Evolutionary conservation across 2,888 invertebrate genomes (phyloP), one percentile per base, ranked within the genome.

Genomic region (Amblyjoppa proteus): DNA sequence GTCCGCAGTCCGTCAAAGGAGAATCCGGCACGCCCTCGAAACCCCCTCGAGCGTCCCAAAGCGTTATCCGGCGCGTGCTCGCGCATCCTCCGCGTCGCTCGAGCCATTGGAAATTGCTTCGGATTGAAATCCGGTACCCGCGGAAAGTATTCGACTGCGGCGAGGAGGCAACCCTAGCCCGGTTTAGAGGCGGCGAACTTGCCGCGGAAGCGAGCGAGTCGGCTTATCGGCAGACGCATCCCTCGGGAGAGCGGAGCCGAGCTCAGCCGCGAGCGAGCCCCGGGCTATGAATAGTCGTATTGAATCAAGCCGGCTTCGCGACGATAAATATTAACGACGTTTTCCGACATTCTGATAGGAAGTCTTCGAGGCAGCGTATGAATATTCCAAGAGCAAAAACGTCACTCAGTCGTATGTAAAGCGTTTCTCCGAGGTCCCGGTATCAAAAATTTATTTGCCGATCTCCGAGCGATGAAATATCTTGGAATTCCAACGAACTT

Each of bases 1-100:
- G 71, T 86, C 79, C 87, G 87, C 56, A 83, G 73, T 87, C 81
- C 84, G 56, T 90, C 89, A 89, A 90, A 90, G 89, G 83, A 87
- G 86, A 87, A 88, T 88, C 87, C 69, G 41, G 56, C 61, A 56
- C 66, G 76, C 49, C 41, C 70, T n/a, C 34, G 31, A 71, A 64
- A 49, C 75, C 49, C 49, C 66, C 31, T 70, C 53, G 9, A 61
- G 53, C 49, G 45, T 73, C 34, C 28, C 25, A 1, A 13, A 34
- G 9, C n/a, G 34, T 41, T 73, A 73, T 73, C 58, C 45, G 20
- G 64, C 74, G 28, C 61, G 74, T 41, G 76, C 61, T 41, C 28
- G 41, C 41, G 51, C 34, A 41, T 28, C 20, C 51, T 51, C 13
- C 61, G 58, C 51, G 51, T 34, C 53, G 41, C 41, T 41, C 61